These are phyloP conservation scores for Cantharis lateralis DNA, from an alignment of 2,888 invertebrate genomes.

Conservation along the genomic window DNA sequence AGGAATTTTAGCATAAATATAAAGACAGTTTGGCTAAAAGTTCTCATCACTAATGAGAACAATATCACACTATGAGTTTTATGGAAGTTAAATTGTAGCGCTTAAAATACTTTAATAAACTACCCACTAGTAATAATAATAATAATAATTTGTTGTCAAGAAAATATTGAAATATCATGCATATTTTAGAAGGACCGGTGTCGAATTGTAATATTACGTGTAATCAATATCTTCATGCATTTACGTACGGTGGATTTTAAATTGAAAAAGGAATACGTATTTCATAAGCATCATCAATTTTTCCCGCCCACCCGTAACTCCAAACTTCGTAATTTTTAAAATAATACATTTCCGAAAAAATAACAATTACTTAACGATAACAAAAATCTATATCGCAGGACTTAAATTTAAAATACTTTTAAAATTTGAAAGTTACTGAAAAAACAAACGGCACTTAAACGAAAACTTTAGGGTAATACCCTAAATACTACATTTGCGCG, in stretches of 20 bases:
- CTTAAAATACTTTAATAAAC: not conserved
- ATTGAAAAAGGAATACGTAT: not conserved
- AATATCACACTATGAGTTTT: not conserved
- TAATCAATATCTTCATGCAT: not conserved
- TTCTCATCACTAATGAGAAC: not conserved
- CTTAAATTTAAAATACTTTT: no score
- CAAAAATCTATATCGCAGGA: no score
- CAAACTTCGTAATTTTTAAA: no score
- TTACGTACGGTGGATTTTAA: not conserved
- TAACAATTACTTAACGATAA: no score
- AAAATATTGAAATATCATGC: not conserved
- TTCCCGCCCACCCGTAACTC: no score
- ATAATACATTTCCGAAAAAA: no score
- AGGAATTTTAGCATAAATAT: constrained; percentile 12
- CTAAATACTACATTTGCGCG: no score
- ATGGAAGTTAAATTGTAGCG: not conserved
- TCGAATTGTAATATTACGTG: not conserved
- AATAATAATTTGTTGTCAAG: not conserved
- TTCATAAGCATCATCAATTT: no score
- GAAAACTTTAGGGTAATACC: no score
- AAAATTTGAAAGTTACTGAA: no score
- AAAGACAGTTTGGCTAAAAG: not conserved
- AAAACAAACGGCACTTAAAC: no score
- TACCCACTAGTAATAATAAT: not conserved
- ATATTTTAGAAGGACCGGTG: not conserved